Percentiles rank a stretch among this genome's conserved stretches.
Evolutionary conservation across 2,888 invertebrate genomes (phyloP).

Genomic region (Macrosiphum euphorbiae): DNA sequence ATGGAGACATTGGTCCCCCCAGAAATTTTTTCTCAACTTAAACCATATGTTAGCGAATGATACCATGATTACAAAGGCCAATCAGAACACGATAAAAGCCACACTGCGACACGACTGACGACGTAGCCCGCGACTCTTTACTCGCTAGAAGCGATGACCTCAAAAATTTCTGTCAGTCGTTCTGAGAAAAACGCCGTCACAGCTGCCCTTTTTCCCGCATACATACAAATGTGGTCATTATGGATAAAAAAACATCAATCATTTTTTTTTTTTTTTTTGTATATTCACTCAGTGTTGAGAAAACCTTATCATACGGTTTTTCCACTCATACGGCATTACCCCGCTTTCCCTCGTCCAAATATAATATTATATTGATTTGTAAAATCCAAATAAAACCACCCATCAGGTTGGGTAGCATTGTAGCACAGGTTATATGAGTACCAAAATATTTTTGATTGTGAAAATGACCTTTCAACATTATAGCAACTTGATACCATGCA

Average conservation of each 20-base stretch:
- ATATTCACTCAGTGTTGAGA: background rate
- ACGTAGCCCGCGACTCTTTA: background rate
- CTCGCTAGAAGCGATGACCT: background rate
- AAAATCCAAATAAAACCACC: background rate
- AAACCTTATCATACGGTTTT: background rate
- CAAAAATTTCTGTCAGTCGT: background rate
- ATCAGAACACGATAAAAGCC: background rate
- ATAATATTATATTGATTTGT: background rate
- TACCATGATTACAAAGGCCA: background rate
- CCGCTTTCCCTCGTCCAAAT: background rate
- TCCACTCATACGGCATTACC: background rate
- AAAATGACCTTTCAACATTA: background rate
- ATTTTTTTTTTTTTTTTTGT: background rate
- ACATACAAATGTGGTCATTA: background rate
- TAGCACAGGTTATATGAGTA: background rate
- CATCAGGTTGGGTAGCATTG: background rate
- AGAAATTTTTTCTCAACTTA: no score
- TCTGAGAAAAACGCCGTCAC: background rate
- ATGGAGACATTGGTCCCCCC: no score
- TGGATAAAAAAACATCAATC: background rate
- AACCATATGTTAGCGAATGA: background rate
- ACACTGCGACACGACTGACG: background rate
- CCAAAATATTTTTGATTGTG: background rate
- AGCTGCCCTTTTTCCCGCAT: background rate
- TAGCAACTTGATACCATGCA: background rate